A percentile compares a stretch with the other conserved stretches of the same genome.
phyloP scores from a whole-genome alignment of 2,888 invertebrate genomes.

The Cerastis leucographa region DNA sequence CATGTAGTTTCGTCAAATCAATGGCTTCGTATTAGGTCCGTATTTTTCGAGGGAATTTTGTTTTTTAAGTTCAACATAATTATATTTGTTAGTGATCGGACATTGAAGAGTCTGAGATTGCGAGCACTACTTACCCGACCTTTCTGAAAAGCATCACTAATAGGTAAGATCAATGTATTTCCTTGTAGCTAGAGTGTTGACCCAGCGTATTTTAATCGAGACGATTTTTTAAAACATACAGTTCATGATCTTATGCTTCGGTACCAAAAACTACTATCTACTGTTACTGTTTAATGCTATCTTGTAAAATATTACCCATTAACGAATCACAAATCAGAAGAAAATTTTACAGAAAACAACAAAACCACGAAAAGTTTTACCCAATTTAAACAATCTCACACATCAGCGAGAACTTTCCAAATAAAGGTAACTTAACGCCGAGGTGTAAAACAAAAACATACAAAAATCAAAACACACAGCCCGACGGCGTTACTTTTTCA shows the following conservation, averaged over 20 bases:
- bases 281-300: too few relatives aligned
- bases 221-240: background rate
- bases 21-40: too few relatives aligned
- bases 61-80: too few relatives aligned
- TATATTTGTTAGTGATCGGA: too few relatives aligned
- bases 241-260: background rate
- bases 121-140: background rate
- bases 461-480: constrained; percentile 52
- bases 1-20: too few relatives aligned
- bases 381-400: constrained; percentile 22
- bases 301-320: background rate
- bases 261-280: too few relatives aligned
- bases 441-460: constrained; percentile 36
- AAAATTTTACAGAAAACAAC: background rate
- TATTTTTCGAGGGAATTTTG: too few relatives aligned
- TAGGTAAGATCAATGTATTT: background rate
- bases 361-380: constrained; percentile 14
- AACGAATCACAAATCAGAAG: background rate
- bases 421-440: constrained; percentile 24
- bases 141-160: background rate
- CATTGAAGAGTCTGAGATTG: background rate
- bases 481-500: constrained; percentile 46
- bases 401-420: constrained; percentile 23
- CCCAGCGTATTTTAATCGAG: background rate
- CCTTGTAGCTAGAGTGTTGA: background rate